Evolutionary conservation across 2,888 invertebrate genomes (phyloP).

Genomic region (Carterocephalus palaemon): DNA sequence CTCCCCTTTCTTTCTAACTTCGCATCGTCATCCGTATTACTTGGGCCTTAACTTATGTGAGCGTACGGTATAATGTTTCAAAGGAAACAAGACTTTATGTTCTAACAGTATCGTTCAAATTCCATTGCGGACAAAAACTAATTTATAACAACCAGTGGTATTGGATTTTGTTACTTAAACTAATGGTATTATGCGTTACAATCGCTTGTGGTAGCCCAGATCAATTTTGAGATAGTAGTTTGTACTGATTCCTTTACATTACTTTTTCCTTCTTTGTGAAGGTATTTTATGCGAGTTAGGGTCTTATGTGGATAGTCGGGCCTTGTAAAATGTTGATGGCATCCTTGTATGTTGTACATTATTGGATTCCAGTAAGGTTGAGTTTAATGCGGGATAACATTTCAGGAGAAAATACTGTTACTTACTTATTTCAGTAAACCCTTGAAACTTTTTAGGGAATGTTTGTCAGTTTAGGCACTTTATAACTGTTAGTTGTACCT

Average conservation of each 20-base stretch:
- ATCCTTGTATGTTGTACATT: slow-evolving; percentile 29
- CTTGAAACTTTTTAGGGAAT: too few relatives aligned
- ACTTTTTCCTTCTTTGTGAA: slow-evolving; percentile 76
- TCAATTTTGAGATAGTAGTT: slow-evolving; percentile 77
- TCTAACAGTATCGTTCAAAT: slow-evolving; percentile 29
- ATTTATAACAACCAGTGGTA: slow-evolving; percentile 47
- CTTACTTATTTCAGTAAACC: too few relatives aligned
- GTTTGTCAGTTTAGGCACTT: too few relatives aligned
- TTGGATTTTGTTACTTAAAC: slow-evolving; percentile 42
- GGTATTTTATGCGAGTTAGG: slow-evolving; percentile 74
- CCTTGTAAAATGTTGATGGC: slow-evolving; percentile 33
- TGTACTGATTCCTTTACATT: slow-evolving; percentile 76
- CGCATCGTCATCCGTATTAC: slow-evolving; percentile 78
- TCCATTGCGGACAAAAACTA: slow-evolving; percentile 48
- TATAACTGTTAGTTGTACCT: too few relatives aligned
- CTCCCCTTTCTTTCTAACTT: slow-evolving; percentile 78
- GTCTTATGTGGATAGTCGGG: slow-evolving; percentile 68
- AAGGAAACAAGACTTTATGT: slow-evolving; percentile 35
- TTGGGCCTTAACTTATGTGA: slow-evolving; percentile 76
- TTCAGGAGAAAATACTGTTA: neutral
- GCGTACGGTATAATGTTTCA: slow-evolving; percentile 43
- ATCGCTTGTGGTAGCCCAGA: slow-evolving; percentile 46
- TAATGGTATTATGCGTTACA: slow-evolving; percentile 29
- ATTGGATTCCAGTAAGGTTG: slow-evolving; percentile 33
- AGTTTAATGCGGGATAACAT: slow-evolving; percentile 29